Percentiles rank a stretch among this genome's conserved stretches.
These are phyloP conservation scores for Sphenopsis melanotis DNA, from an alignment of 2,797 vertebrate species.

Conservation along the genomic window DNA sequence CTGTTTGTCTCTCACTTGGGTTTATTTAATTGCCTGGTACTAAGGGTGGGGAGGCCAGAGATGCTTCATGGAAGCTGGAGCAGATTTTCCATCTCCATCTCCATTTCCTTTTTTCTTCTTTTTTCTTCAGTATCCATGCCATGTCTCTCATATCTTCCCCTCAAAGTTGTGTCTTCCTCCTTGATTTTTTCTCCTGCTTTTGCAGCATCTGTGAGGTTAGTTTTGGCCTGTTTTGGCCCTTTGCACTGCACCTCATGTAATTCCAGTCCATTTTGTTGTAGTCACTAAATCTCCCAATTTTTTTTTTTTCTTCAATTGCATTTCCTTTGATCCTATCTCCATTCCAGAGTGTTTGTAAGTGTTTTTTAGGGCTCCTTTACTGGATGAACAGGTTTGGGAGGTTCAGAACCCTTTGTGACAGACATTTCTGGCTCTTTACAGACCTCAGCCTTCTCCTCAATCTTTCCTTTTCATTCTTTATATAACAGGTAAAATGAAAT, in stretches of 20 bases:
- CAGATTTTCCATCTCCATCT: not conserved
- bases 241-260: not conserved
- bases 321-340: not conserved
- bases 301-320: not conserved
- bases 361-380: not conserved
- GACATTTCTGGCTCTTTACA: not conserved
- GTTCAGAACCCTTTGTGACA: not conserved
- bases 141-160: not conserved
- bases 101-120: too few relatives aligned
- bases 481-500: not conserved
- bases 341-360: not conserved
- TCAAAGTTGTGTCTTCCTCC: not conserved
- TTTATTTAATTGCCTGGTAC: not conserved
- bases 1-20: not conserved
- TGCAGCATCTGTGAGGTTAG: not conserved
- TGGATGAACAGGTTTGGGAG: not conserved
- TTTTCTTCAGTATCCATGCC: not conserved
- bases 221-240: not conserved
- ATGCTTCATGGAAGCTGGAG: rapidly evolving
- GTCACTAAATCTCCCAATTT: not conserved
- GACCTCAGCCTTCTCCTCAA: not conserved
- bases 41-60: not conserved
- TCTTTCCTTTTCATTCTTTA: not conserved
- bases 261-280: not conserved
- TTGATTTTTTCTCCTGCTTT: not conserved